Conservation (phyloP, 2,888 invertebrate species). For the Trichacis sp. region DNA sequence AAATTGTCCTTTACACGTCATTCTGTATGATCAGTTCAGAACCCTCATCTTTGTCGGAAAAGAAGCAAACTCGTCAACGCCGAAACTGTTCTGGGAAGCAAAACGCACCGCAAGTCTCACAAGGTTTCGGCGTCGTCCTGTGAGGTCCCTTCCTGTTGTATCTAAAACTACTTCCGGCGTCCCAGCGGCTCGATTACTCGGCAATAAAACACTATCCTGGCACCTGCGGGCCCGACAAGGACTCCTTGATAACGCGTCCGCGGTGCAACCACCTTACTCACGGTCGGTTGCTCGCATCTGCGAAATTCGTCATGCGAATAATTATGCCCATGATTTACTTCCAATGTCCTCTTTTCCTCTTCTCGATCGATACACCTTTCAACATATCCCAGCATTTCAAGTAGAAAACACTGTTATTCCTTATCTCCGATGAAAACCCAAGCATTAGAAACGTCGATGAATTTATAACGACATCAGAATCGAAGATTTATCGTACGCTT, state of each 20-base stretch:
- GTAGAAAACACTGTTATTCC: too few species aligned
- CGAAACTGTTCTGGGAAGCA: conserved; percentile 18
- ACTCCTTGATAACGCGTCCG: conserved; percentile 48
- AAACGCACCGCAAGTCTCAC: conserved; percentile 16
- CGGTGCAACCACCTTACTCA: conserved; percentile 43
- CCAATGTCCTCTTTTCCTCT: conserved; percentile 10
- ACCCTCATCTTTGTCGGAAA: too few species aligned
- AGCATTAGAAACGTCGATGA: too few species aligned
- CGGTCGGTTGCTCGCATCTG: conserved; percentile 21
- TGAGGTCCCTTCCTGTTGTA: conserved; percentile 54
- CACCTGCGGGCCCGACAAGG: conserved; percentile 57
- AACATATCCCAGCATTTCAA: too few species aligned
- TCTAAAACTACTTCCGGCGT: conserved; percentile 60
- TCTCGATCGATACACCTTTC: too few species aligned
- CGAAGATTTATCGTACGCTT: too few species aligned
- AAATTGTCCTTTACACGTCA: too few species aligned
- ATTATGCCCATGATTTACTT: conserved; percentile 17
- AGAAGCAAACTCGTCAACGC: too few species aligned
- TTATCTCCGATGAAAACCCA: too few species aligned
- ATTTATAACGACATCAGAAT: too few species aligned
- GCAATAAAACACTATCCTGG: conserved; percentile 57
- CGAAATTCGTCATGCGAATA: conserved; percentile 24
- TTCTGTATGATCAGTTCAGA: too few species aligned
- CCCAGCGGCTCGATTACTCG: conserved; percentile 58
- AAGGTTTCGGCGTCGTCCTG: conserved; percentile 31